Evolutionary conservation across 2,797 vertebrate species (phyloP).

Genomic region (Pipistrellus pipistrellus): DNA sequence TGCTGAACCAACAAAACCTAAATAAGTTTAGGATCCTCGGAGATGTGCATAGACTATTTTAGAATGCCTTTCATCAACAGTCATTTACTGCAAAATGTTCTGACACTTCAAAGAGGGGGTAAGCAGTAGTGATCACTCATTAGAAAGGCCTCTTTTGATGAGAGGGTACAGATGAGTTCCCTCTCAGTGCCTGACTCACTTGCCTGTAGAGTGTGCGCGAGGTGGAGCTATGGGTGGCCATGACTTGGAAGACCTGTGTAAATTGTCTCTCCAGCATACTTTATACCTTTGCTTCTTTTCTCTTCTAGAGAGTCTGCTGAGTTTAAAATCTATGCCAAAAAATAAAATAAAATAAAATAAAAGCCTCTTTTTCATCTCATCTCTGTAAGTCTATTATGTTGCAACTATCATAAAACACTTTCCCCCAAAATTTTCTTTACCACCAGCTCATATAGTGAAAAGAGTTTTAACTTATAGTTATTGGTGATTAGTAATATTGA

Average conservation of each 20-base stretch:
- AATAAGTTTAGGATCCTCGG: slow-evolving; percentile 1
- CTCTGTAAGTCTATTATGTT: background rate
- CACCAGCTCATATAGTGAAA: background rate
- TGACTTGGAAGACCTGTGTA: background rate
- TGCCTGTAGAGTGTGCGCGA: background rate
- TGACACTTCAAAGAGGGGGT: background rate
- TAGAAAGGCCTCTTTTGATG: background rate
- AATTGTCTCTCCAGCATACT: background rate
- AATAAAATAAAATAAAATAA: background rate
- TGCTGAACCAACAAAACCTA: background rate
- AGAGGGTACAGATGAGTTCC: background rate
- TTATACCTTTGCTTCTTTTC: background rate
- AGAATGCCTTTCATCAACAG: background rate
- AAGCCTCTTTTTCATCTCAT: background rate
- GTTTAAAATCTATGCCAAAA: background rate
- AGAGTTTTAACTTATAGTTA: background rate
- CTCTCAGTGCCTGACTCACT: background rate
- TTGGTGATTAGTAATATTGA: background rate
- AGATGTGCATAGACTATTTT: background rate
- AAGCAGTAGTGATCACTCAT: background rate
- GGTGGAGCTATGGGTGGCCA: background rate
- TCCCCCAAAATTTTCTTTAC: background rate
- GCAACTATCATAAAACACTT: background rate
- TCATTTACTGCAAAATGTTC: slow-evolving; percentile 10
- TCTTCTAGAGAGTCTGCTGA: background rate